Percentiles rank a stretch among this genome's conserved stretches.
These are phyloP conservation scores for Blastobasis lacticolella DNA, from an alignment of 2,888 invertebrate species.

Conservation along the genomic window DNA sequence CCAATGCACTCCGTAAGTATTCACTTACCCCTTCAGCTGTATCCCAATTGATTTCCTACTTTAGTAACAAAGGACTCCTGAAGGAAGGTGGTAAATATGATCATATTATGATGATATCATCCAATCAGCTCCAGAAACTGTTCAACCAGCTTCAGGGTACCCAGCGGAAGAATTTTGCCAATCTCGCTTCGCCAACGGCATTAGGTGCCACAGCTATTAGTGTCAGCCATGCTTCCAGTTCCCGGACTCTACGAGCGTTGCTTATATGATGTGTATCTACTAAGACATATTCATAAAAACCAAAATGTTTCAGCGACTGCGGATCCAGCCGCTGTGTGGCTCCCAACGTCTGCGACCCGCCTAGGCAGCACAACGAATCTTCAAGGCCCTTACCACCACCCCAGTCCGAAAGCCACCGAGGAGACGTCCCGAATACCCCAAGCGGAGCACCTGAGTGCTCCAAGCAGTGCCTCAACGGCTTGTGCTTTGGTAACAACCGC, in stretches of 20 bases:
- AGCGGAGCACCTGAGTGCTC: conserved; percentile 59
- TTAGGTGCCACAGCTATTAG: too few relatives aligned
- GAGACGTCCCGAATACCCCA: conserved; percentile 2
- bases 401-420: neutral
- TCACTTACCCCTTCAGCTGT: too few relatives aligned
- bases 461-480: conserved; percentile 79
- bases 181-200: too few relatives aligned
- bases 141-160: too few relatives aligned
- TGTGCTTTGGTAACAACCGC: conserved; percentile 66
- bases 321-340: conserved; percentile 40
- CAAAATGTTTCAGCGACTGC: conserved; percentile 57
- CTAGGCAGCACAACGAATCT: conserved; percentile 11
- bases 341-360: conserved; percentile 48
- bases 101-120: too few relatives aligned
- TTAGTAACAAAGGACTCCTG: too few relatives aligned
- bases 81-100: too few relatives aligned
- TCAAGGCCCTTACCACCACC: neutral
- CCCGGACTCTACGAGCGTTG: neutral
- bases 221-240: too few relatives aligned
- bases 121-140: too few relatives aligned
- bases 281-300: neutral
- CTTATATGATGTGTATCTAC: neutral
- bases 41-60: too few relatives aligned
- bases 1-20: conserved; percentile 42
- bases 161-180: too few relatives aligned